phyloP scores from a whole-genome alignment of 2,113 vertebrate species.

The Oncorhynchus clarkii region DNA sequence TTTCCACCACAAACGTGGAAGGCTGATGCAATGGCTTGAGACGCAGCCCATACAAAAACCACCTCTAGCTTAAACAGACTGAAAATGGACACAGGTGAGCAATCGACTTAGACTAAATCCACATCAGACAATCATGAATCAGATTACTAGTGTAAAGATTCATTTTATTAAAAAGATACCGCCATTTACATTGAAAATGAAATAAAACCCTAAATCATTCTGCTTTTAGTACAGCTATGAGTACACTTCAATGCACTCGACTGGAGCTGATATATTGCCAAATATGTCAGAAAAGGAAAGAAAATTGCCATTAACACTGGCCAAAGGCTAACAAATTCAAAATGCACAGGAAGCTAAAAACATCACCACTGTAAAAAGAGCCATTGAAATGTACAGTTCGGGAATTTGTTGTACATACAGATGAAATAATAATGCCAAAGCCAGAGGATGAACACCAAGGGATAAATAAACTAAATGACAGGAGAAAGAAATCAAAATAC shows the following conservation, averaged over 20 bases:
- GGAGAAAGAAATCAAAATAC: background rate
- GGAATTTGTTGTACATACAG: background rate
- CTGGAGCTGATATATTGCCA: too few species aligned
- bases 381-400: background rate
- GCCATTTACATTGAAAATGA: constrained; percentile 8
- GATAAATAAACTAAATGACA: background rate
- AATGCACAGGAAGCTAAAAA: background rate
- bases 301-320: background rate
- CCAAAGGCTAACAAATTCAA: background rate
- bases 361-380: background rate
- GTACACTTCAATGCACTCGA: too few species aligned
- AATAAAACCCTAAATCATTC: constrained; percentile 4
- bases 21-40: too few species aligned
- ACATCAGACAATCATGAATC: background rate
- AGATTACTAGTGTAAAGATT: constrained; percentile 3
- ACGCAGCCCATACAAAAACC: too few species aligned
- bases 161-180: constrained; percentile 12
- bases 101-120: background rate
- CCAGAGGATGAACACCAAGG: background rate
- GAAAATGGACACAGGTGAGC: background rate
- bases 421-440: constrained; percentile 22
- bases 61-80: too few species aligned
- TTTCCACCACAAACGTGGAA: too few species aligned
- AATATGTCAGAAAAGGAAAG: background rate
- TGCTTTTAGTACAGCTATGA: background rate